These are phyloP conservation scores for Cyclophora punctaria DNA, from an alignment of 2,888 invertebrate genomes.

Conservation along the genomic window DNA sequence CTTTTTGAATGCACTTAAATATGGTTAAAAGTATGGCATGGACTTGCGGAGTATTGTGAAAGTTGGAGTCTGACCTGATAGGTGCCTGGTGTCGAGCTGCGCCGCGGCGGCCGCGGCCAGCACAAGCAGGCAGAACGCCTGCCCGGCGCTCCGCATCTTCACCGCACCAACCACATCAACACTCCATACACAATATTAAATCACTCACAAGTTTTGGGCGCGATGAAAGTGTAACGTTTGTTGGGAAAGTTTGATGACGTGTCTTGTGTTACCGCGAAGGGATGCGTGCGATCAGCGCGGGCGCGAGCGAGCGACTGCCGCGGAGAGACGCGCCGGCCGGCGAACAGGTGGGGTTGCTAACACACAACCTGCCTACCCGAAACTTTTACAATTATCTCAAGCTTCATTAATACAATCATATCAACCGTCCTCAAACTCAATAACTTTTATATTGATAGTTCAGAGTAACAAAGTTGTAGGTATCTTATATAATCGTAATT, in stretches of 20 bases:
- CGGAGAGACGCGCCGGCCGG: slow-evolving; percentile 26
- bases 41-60: not conserved
- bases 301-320: slow-evolving; percentile 50
- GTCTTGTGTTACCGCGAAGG: slow-evolving; percentile 27
- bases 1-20: not conserved
- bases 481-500: too few relatives aligned
- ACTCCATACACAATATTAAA: slow-evolving; percentile 42
- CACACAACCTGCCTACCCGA: slow-evolving; percentile 12
- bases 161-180: slow-evolving; percentile 61
- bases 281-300: slow-evolving; percentile 21
- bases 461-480: too few relatives aligned
- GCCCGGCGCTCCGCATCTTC: slow-evolving; percentile 66
- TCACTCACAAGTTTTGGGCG: slow-evolving; percentile 31
- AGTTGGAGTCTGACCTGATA: slow-evolving; percentile 48
- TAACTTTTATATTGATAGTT: too few relatives aligned
- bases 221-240: slow-evolving; percentile 47
- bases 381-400: slow-evolving; percentile 3
- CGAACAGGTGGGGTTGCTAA: slow-evolving; percentile 39
- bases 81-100: slow-evolving; percentile 58
- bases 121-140: slow-evolving; percentile 63
- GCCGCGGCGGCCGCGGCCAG: slow-evolving; percentile 50
- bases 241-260: slow-evolving; percentile 65
- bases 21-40: not conserved
- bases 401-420: too few relatives aligned
- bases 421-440: too few relatives aligned